Conservation (phyloP, 2,113 vertebrate species). For the Erythrolamprus reginae region DNA sequence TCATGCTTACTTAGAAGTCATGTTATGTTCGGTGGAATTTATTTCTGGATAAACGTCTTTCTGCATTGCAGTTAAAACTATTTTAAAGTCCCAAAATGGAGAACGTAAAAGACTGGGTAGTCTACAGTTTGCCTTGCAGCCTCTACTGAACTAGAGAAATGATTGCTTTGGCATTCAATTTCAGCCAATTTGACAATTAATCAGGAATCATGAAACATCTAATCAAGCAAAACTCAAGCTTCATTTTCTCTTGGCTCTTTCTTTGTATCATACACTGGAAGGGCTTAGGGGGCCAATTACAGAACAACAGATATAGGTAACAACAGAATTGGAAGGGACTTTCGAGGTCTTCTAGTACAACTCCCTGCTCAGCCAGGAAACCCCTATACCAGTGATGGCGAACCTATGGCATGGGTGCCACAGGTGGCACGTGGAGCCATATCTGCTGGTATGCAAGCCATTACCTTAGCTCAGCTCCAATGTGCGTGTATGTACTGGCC, state of each 20-base stretch:
- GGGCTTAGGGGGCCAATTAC: background rate
- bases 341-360: too few species aligned
- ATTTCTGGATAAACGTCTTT: background rate
- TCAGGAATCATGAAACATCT: background rate
- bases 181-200: background rate
- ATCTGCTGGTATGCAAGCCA: too few species aligned
- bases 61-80: background rate
- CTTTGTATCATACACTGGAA: background rate
- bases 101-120: background rate
- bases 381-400: too few species aligned
- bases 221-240: background rate
- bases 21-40: background rate
- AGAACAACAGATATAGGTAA: background rate
- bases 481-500: too few species aligned
- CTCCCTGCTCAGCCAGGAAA: too few species aligned
- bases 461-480: too few species aligned
- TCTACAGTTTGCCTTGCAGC: background rate
- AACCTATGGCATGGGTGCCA: too few species aligned
- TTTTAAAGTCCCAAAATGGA: background rate
- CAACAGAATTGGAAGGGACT: background rate
- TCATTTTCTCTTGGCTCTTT: background rate
- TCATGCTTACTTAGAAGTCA: background rate
- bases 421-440: too few species aligned
- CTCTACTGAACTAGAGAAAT: background rate
- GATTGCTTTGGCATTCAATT: background rate